Evolutionary conservation across 2,888 invertebrate genomes (phyloP).

Genomic region (Furcula furcula): DNA sequence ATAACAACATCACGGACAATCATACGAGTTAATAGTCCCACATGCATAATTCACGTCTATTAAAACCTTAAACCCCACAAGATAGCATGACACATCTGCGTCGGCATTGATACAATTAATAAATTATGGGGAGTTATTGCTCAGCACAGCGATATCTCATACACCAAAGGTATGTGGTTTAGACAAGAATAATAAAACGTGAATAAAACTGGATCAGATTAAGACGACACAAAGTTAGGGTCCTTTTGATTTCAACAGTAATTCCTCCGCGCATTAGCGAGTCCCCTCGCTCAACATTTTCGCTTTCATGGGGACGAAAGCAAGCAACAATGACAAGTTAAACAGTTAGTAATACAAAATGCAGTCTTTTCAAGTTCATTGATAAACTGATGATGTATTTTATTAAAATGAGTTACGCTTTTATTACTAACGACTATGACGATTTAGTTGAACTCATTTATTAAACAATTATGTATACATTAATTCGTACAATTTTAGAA

Average conservation of each 20-base stretch:
- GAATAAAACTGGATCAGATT: constrained; percentile 62
- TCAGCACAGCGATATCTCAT: constrained; percentile 39
- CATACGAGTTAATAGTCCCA: constrained; percentile 13
- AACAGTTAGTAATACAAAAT: constrained; percentile 23
- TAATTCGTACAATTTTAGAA: no score
- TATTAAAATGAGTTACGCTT: no score
- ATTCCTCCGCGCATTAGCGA: constrained; percentile 25
- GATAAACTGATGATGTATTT: neutral
- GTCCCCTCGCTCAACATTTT: constrained; percentile 21
- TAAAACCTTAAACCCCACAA: constrained; percentile 31
- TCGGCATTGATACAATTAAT: constrained; percentile 50
- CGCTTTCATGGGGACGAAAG: constrained; percentile 14
- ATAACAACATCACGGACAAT: neutral
- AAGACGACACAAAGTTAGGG: constrained; percentile 51
- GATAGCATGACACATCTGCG: constrained; percentile 53
- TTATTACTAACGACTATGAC: no score
- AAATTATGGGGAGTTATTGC: constrained; percentile 52
- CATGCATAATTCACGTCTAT: constrained; percentile 32
- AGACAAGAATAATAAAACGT: constrained; percentile 57
- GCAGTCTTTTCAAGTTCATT: constrained; percentile 8
- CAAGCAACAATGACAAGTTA: constrained; percentile 33
- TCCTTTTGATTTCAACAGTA: constrained; percentile 35
- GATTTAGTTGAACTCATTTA: no score
- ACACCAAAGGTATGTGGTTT: constrained; percentile 54
- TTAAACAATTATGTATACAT: no score